Conservation (phyloP, 2,888 invertebrate genomes). For the Ectemnius cavifrons region DNA sequence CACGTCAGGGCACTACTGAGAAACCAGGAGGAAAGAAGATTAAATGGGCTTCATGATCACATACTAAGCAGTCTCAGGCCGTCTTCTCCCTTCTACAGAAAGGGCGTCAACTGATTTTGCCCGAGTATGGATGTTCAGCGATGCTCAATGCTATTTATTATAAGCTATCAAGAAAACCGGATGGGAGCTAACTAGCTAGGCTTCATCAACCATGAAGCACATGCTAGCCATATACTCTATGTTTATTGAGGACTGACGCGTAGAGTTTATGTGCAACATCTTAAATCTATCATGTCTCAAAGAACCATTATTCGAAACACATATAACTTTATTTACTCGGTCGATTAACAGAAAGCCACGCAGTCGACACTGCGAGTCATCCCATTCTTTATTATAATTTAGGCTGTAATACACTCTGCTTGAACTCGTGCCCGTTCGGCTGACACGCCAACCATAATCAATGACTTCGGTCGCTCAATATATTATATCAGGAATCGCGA, state of each 20-base stretch:
- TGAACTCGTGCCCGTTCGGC: neutral
- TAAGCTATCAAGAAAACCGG: neutral
- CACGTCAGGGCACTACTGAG: constrained; percentile 82
- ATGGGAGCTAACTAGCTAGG: no score
- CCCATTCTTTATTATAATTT: constrained; percentile 1
- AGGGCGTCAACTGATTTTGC: constrained; percentile 58
- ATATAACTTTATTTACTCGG: constrained; percentile 3
- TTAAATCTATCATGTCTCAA: no score
- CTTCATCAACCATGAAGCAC: no score
- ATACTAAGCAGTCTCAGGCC: constrained; percentile 82
- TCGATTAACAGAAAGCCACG: neutral
- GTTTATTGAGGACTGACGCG: no score
- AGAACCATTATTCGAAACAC: no score
- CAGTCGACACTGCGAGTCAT: neutral
- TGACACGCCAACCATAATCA: constrained; percentile 14
- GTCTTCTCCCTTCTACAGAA: constrained; percentile 81
- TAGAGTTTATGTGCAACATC: no score
- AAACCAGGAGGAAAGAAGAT: constrained; percentile 81
- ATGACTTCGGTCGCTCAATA: neutral
- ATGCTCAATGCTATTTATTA: constrained; percentile 22
- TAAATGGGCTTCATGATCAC: constrained; percentile 82
- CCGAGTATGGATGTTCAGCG: constrained; percentile 8
- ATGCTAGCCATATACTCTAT: no score
- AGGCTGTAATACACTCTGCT: neutral
- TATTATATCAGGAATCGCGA: constrained; percentile 6